phyloP scores from a whole-genome alignment of 92 coral and sea anemone genomes.

The Parazoanthus swiftii region DNA sequence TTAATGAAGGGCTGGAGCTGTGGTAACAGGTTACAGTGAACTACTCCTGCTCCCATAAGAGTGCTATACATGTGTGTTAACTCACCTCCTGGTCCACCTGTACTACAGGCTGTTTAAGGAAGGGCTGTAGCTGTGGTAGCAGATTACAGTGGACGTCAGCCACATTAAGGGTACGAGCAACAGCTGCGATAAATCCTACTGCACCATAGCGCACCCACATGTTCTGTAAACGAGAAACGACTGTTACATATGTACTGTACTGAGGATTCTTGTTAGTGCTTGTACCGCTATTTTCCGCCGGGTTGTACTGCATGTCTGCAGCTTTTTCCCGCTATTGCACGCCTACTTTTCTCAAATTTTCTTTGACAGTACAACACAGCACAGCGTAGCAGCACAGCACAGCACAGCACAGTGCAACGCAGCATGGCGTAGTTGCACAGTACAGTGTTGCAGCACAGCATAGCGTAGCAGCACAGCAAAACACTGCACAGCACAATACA shows the following conservation, averaged over 20 bases:
- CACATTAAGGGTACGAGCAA: conserved; percentile 81
- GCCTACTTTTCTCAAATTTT: no score
- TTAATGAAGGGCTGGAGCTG: conserved; percentile 82
- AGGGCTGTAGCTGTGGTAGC: conserved; percentile 49
- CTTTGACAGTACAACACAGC: no score
- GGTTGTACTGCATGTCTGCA: no score
- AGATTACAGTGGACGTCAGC: conserved; percentile 97
- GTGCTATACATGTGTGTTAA: neutral
- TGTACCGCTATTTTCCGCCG: neutral
- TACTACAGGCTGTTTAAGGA: conserved; percentile 84
- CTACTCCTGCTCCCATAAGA: neutral
- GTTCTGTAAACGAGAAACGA: conserved; percentile 55
- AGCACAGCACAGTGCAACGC: no score
- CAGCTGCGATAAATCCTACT: conserved; percentile 93
- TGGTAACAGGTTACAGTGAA: conserved; percentile 32
- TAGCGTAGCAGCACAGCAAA: no score
- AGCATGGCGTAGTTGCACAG: no score
- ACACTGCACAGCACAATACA: no score
- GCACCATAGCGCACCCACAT: conserved; percentile 99
- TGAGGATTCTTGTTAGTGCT: neutral
- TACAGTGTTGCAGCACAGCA: no score
- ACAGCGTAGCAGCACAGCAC: no score
- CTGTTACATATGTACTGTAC: neutral
- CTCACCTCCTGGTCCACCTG: conserved; percentile 94
- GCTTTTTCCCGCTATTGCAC: no score